phyloP scores from a whole-genome alignment of 2,888 invertebrate species.

The Uropetala carovei region DNA sequence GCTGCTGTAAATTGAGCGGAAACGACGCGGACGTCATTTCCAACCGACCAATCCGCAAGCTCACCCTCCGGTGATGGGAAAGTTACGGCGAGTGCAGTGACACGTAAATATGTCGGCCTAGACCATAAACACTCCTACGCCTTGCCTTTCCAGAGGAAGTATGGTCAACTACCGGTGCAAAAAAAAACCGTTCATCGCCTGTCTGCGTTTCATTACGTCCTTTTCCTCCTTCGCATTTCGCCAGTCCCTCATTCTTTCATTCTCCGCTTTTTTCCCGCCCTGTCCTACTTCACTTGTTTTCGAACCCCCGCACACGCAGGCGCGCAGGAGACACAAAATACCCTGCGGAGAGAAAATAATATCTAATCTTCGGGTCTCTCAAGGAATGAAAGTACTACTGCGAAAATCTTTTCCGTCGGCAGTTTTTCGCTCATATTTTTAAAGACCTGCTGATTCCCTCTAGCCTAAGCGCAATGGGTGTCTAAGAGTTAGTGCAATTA shows the following conservation, averaged over 20 bases:
- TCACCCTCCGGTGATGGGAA: not conserved
- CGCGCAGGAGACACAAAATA: too few relatives aligned
- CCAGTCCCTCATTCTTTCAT: not conserved
- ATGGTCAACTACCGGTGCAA: slow-evolving; percentile 23
- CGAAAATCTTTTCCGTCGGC: too few relatives aligned
- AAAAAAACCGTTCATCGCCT: not conserved
- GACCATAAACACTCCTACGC: slow-evolving; percentile 35
- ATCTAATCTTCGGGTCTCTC: too few relatives aligned
- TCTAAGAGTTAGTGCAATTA: too few relatives aligned
- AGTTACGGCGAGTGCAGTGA: slow-evolving; percentile 52
- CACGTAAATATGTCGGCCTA: slow-evolving; percentile 52
- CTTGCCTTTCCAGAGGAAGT: slow-evolving; percentile 27
- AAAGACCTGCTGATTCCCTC: too few relatives aligned
- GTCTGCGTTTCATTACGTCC: not conserved
- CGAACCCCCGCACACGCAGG: too few relatives aligned
- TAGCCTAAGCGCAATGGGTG: too few relatives aligned
- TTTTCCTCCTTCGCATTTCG: slow-evolving; percentile 26
- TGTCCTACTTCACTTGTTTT: not conserved
- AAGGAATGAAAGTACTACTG: too few relatives aligned
- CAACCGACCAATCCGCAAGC: slow-evolving; percentile 33
- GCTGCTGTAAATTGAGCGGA: slow-evolving; percentile 52
- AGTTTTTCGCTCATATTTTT: too few relatives aligned
- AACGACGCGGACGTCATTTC: slow-evolving; percentile 45
- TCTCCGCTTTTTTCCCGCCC: not conserved
- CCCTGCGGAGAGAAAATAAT: too few relatives aligned